Percentiles rank a stretch among this genome's conserved stretches.
These are phyloP conservation scores for Phortica variegata DNA, from an alignment of 1,140 invertebrate species.

Conservation along the genomic window DNA sequence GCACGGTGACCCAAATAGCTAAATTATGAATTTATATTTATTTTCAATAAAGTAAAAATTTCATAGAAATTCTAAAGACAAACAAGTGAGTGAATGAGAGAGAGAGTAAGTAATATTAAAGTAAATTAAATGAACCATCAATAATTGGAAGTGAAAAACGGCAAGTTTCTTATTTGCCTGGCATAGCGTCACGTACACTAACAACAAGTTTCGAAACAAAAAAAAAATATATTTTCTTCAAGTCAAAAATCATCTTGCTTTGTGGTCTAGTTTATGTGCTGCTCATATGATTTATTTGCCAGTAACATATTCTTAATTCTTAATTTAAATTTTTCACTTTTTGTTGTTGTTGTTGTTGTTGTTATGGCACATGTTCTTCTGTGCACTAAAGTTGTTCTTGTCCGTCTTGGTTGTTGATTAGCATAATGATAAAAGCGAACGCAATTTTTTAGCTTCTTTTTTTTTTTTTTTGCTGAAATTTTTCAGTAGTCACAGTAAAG, in stretches of 20 bases:
- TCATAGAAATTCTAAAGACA: constrained; percentile 17
- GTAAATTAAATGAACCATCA: constrained; percentile 20
- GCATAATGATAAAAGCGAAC: constrained; percentile 41
- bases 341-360: constrained; percentile 5
- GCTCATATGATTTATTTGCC: too few species aligned
- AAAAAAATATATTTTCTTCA: background rate
- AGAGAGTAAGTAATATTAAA: constrained; percentile 16
- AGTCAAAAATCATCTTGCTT: too few species aligned
- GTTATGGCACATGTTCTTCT: too few species aligned
- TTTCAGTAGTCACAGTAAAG: constrained; percentile 10
- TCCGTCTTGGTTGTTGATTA: constrained; percentile 9
- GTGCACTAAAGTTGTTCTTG: too few species aligned
- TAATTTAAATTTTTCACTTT: constrained; percentile 17
- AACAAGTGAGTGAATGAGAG: too few species aligned
- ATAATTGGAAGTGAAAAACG: constrained; percentile 11
- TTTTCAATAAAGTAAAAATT: constrained; percentile 11
- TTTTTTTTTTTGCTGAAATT: background rate
- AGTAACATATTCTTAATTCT: too few species aligned
- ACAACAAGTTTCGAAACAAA: constrained; percentile 6
- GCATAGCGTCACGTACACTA: constrained; percentile 25
- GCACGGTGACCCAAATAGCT: constrained; percentile 42
- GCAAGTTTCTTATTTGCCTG: constrained; percentile 21
- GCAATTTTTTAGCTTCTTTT: too few species aligned
- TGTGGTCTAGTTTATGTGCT: too few species aligned
- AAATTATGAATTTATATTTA: constrained; percentile 30